Base-by-base conservation (phyloP, 2,888 invertebrate genomes). In the Pheosia tremula region DNA sequence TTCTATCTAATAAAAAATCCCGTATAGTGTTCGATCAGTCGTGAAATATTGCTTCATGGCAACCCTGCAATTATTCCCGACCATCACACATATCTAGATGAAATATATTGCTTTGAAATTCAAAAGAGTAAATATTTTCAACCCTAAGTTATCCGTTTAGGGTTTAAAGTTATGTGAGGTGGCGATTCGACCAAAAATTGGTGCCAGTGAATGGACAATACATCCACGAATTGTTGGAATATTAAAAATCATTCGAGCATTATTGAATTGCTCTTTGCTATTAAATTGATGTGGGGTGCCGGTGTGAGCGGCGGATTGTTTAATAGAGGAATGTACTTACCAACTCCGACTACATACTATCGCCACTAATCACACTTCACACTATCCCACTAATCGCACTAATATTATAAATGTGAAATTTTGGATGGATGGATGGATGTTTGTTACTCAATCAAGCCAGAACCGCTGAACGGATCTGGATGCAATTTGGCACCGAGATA, bases 181-280 rank as follows among this genome's bases (percentile, higher is more conserved):
- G 50, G 13, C 53, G 52, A 64, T 68, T 65, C 58, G 50, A 72
- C 79, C 84, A 71, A 85, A 87, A 88, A 88, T 84, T 81, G 81
- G 77, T 81, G 63, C 74, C 80, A 75, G 72, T 79, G 78, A 85
- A 85, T 83, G 86, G 83, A 87, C 87, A 88, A 88, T 87, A 83
- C 85, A 82, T 83, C 77, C 75, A 82, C 80, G 85, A 83, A 88
- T 88, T 84, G 87, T 85, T 82, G 84, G 89, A 89, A 91, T 91
- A 91, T 91, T 91, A 91, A 91, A 91, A 91, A 88, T 88, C 90
- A 88, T 86, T 88, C 82, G 79, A 90, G 90, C 90, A 89, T 89
- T 88, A 89, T 88, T 85, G 84, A 89, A 87, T 90, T 88, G 88
- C 88, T 83, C 85, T 89, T 88, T 87, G 85, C 86, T 79, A 86